Evolutionary conservation across 2,797 vertebrate genomes (phyloP), one percentile per base, ranked within the genome.

Genomic region (Lindbergichthys nudifrons): DNA sequence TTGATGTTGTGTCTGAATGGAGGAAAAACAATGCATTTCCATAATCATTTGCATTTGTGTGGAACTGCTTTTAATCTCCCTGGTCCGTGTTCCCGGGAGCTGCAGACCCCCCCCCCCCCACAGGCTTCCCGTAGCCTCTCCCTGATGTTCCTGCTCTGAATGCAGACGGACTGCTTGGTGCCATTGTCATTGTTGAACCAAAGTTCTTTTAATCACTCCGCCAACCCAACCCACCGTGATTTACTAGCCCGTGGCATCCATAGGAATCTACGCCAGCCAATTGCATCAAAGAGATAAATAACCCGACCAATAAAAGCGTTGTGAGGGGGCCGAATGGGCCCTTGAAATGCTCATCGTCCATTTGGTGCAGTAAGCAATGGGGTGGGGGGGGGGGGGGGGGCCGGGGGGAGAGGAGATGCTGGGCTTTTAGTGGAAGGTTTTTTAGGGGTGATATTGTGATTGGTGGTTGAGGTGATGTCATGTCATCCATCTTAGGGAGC

Each of bases 251-350:
- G 70, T 64, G 14, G 41, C 87, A 85, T 90, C 87, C 89, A 88
- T 78, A 78, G 82, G 84, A 82, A 88, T 90, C 87, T 70, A 86
- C 75, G 88, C 76, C 78, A 91, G 90, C 94, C 93, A 94, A 94
- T 93, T 90, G 88, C 92, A 92, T 94, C 93, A 91, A 87, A 90
- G 87, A 89, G 88, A 94, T 92, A 92, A 94, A 94, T 94, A 92
- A 92, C 91, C 76, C 42, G 79, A 65, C 89, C 92, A 91, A 92
- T 94, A 93, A 94, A 93, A 87, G 79, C 87, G 82, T 77, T 88
- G 75, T 62, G 76, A 57, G 73, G 39, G 75, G 84, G 78, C 78
- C 18, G 78, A 89, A 86, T 82, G 86, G 85, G 73, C 80, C 42
- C 88, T 85, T 83, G 87, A 90, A 36, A 92, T 80, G 81, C 84